Percentiles rank a stretch among this genome's conserved stretches.
Conservation (phyloP, 53 echinoderm and acorn worm species). For the Mesocentrotus franciscanus region DNA sequence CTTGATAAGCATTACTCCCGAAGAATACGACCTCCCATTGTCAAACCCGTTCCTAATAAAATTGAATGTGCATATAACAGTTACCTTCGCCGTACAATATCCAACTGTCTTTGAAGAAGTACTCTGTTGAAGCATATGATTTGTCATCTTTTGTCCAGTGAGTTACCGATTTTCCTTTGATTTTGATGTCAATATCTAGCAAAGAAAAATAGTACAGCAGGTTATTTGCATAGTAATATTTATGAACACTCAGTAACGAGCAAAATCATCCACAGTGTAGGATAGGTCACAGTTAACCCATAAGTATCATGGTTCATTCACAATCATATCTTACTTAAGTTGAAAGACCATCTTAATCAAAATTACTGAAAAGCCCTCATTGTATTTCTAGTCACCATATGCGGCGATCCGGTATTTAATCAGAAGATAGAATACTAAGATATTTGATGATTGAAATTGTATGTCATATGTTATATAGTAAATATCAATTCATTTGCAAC, state of each 20-base stretch:
- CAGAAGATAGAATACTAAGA: neutral
- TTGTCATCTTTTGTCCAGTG: constrained; percentile 46
- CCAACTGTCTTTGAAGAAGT: constrained; percentile 63
- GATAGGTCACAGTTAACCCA: neutral
- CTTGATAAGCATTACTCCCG: too few relatives aligned
- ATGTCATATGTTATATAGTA: too few relatives aligned
- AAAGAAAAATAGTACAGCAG: neutral
- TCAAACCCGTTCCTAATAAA: too few relatives aligned
- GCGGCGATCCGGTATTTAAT: neutral
- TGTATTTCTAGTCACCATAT: neutral
- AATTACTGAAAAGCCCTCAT: neutral
- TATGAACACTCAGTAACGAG: neutral
- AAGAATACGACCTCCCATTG: too few relatives aligned
- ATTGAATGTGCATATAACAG: too few relatives aligned
- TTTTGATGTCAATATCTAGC: constrained; percentile 57
- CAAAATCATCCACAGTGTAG: neutral
- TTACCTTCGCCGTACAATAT: constrained; percentile 59
- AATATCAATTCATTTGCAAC: too few relatives aligned
- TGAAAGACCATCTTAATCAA: too few relatives aligned
- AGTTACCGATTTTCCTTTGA: constrained; percentile 57
- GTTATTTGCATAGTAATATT: neutral
- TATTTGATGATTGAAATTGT: too few relatives aligned
- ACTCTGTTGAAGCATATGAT: constrained; percentile 8
- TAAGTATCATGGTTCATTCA: neutral
- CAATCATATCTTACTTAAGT: neutral